A percentile compares a stretch with the other conserved stretches of the same genome.
Evolutionary conservation across 1,140 invertebrate species (phyloP).

Genomic region (Papilio helenus): DNA sequence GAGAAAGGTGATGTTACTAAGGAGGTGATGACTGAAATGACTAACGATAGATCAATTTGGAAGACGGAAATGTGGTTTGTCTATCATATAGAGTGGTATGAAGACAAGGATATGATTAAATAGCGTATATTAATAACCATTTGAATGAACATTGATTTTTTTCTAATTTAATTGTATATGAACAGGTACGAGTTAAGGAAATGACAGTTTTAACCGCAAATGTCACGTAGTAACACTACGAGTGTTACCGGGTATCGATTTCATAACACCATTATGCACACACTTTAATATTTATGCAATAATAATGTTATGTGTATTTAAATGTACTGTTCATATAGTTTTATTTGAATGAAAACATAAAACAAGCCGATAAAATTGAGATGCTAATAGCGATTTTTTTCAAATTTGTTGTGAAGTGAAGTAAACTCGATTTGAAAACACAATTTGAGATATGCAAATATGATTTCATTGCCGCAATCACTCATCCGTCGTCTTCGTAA

Average conservation of each 20-base stretch:
- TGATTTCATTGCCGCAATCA: too few species aligned
- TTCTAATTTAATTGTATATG: background rate
- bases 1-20: too few species aligned
- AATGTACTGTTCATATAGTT: background rate
- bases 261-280: conserved; percentile 21
- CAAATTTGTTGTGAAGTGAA: background rate
- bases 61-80: background rate
- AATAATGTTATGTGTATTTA: conserved; percentile 14
- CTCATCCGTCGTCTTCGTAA: background rate
- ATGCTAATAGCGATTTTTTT: background rate
- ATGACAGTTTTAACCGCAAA: conserved; percentile 16
- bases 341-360: background rate
- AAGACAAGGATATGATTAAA: background rate
- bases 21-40: background rate
- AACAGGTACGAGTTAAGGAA: conserved; percentile 9
- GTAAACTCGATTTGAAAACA: too few species aligned
- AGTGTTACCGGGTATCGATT: conserved; percentile 16
- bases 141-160: background rate
- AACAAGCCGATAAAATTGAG: background rate
- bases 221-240: conserved; percentile 19
- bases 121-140: background rate
- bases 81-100: background rate
- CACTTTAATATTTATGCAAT: conserved; percentile 17
- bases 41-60: background rate
- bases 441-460: too few species aligned